These are phyloP conservation scores for Uropsilus gracilis DNA, from an alignment of 2,113 vertebrate genomes.

Conservation along the genomic window DNA sequence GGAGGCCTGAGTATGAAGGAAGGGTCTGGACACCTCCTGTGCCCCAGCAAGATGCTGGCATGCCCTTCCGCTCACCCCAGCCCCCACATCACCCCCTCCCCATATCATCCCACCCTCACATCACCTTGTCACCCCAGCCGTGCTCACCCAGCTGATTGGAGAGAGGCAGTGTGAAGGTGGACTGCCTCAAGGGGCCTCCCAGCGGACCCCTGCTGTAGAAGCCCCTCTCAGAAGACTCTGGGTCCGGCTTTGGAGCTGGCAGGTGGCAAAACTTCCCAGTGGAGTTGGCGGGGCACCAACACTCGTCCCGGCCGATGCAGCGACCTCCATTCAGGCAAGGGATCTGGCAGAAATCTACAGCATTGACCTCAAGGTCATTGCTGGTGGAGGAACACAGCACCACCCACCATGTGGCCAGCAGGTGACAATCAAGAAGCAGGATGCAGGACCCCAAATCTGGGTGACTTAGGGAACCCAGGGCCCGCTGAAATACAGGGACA, in stretches of 20 bases:
- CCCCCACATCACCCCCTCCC: too few species aligned
- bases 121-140: background rate
- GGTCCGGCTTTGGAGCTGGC: constrained; percentile 79
- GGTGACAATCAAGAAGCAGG: background rate
- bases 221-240: constrained; percentile 66
- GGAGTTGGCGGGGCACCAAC: constrained; percentile 93
- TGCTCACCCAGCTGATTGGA: constrained; percentile 89
- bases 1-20: background rate
- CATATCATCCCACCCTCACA: too few species aligned
- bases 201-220: constrained; percentile 48
- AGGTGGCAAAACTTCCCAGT: constrained; percentile 98
- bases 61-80: background rate
- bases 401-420: background rate
- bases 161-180: constrained; percentile 93
- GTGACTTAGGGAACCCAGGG: background rate
- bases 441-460: background rate
- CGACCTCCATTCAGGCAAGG: constrained; percentile 96
- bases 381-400: background rate
- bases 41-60: too few species aligned
- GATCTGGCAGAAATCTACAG: constrained; percentile 95
- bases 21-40: background rate
- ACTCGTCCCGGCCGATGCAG: constrained; percentile 96
- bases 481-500: background rate
- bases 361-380: constrained; percentile 37
- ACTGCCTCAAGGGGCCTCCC: constrained; percentile 85